Base-by-base conservation (phyloP, 1,140 invertebrate genomes). In the Trachymyrmex septentrionalis region DNA sequence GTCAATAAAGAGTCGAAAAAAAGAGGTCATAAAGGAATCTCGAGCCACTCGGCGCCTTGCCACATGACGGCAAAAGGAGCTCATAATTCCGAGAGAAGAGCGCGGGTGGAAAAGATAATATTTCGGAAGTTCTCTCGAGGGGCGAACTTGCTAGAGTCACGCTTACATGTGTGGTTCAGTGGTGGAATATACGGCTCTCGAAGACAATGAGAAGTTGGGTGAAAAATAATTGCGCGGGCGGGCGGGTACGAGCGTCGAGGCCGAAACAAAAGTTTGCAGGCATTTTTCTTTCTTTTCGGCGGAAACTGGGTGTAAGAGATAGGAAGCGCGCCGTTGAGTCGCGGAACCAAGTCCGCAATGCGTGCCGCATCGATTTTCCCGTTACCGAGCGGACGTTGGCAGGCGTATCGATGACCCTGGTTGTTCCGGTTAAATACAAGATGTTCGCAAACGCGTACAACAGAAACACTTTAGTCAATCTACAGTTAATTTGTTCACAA, bases 221-320 rank as follows among this genome's bases (percentile, higher is more conserved):
- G 87, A 89, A 84, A 84, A 84, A 89, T 89, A 86, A 86, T 89
- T 86, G 87, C 84, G 48, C 27, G 30, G 48, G 53, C 24, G 53
- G 53, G 59, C 73, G 34, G 38, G 64, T 10, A 66, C 30, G 63
- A 24, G 21, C 34, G 55, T 61, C 48, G 63, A 59, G 66, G 66
- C n/a, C 50, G 53, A 57, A 71, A 86, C 84, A 64, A 89, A 89
- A 89, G 76, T 82, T 89, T 59, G 16, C 24, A 38, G 77, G 85
- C 78, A 72, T 86, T 88, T 89, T 82, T 89, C 87, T 82, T 59
- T 50, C 77, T 73, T 69, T 63, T 86, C 64, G 50, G 44, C 63
- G 75, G 76, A 89, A 89, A 89, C 71, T 88, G 63, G 82, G 88
- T 81, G 84, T 86, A 88, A 89, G 75, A 78, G 84, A 88, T 81